Evolutionary conservation across 2,113 vertebrate genomes (phyloP).

Genomic region (Rana temporaria): DNA sequence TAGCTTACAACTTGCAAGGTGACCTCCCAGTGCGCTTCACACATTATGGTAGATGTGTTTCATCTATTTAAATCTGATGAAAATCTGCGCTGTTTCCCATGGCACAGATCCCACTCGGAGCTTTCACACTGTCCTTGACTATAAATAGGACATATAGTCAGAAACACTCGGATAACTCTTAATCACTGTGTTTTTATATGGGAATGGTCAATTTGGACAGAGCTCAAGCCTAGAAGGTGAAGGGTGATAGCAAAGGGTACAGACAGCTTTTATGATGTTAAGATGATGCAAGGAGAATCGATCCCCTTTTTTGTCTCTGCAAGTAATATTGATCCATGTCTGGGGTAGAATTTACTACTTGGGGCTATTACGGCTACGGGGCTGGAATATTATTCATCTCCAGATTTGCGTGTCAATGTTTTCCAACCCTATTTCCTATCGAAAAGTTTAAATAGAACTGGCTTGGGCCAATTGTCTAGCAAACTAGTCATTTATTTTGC

Average conservation of each 20-base stretch:
- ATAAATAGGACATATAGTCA: slow-evolving; percentile 53
- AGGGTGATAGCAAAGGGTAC: slow-evolving; percentile 40
- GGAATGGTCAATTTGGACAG: slow-evolving; percentile 46
- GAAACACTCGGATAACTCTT: slow-evolving; percentile 46
- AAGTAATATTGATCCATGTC: slow-evolving; percentile 39
- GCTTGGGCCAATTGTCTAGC: too few species aligned
- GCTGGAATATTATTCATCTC: too few species aligned
- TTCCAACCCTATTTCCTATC: too few species aligned
- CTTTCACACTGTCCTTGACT: slow-evolving; percentile 49
- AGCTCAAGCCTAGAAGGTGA: slow-evolving; percentile 45
- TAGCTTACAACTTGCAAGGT: slow-evolving; percentile 45
- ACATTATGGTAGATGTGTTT: slow-evolving; percentile 50
- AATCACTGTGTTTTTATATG: slow-evolving; percentile 44
- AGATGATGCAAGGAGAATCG: slow-evolving; percentile 10
- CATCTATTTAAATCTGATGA: slow-evolving; percentile 55
- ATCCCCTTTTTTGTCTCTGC: slow-evolving; percentile 13
- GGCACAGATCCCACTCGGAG: slow-evolving; percentile 44
- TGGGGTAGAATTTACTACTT: slow-evolving; percentile 25
- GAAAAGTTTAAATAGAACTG: too few species aligned
- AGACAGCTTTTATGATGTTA: slow-evolving; percentile 29
- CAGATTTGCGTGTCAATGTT: too few species aligned
- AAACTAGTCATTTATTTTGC: too few species aligned
- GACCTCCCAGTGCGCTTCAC: slow-evolving; percentile 47
- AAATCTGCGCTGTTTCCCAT: slow-evolving; percentile 49
- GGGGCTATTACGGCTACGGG: not conserved